Base-by-base conservation (phyloP, 2,888 invertebrate genomes). In the Cryptus armator region DNA sequence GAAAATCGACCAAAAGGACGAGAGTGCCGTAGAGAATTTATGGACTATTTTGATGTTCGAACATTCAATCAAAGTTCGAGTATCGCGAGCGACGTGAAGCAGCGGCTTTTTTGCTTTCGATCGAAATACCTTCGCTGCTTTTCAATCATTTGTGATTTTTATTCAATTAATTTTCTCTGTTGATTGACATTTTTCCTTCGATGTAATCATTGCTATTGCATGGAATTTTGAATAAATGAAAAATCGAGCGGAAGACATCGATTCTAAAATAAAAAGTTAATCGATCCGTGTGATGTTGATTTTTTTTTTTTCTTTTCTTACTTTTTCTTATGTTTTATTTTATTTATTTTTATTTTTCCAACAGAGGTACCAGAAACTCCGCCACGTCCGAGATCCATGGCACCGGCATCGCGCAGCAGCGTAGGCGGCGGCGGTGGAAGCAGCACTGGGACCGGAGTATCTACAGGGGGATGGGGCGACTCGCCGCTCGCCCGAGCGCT, bases 401-500 rank as follows among this genome's bases (percentile, higher is more conserved):
- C 96, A 0, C 89, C 89, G 77, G 92, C 93, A 43, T 89, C 90
- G 44, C 92, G 92, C 46, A 92, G 92, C 85, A 93, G 91, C 88
- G 91, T 93, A 83, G 90, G 90, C 5, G 90, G 91, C 32, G 83
- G 87, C 29, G 85, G 83, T 64, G 86, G 88, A 56, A 85, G 83
- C 12, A 89, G 88, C 62, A 86, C 87, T 43, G 89, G 90, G 3
- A 90, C 89, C 37, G 90, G 91, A 77, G 84, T 89, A 80, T 90
- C 89, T 32, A 86, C 89, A 37, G 90, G 91, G 4, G 91, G 91
- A 84, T 95, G 95, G 94, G 96, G 97, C 91, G 97, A 97, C 89
- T 96, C 97, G 14, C 97, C 97, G 6, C 94, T 98, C 75, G 98
- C 97, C 0, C 95, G 97, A 87, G 98, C 98, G 10, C 95, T 98